Conservation (phyloP, 2,888 invertebrate genomes). For the Protodeltote pygarga region DNA sequence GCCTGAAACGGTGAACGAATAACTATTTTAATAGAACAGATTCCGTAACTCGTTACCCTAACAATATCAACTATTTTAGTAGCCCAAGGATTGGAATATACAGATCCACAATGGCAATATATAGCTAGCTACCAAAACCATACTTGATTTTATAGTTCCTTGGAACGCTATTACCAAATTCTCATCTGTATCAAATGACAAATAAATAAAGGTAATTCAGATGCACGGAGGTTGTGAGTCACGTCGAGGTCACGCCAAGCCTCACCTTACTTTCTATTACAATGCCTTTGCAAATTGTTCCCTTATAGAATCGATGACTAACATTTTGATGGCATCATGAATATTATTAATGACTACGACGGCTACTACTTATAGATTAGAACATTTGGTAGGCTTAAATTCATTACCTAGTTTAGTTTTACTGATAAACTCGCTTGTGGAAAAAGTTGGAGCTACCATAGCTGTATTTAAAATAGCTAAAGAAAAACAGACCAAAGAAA, state of each 20-base stretch:
- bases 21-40: no score
- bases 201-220: constrained; percentile 35
- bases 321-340: constrained; percentile 40
- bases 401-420: not conserved
- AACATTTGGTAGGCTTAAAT: not conserved
- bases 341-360: constrained; percentile 14
- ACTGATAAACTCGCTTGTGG: no score
- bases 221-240: constrained; percentile 58
- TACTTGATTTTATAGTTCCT: constrained; percentile 8
- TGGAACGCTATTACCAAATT: constrained; percentile 25
- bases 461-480: no score
- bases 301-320: constrained; percentile 62
- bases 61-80: no score
- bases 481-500: no score
- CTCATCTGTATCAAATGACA: constrained; percentile 27
- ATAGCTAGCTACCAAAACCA: not conserved
- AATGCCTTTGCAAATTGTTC: constrained; percentile 56
- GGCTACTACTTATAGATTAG: constrained; percentile 13
- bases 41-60: no score
- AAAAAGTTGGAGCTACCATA: no score
- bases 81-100: not conserved
- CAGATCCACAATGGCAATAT: not conserved
- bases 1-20: no score
- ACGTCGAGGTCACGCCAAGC: constrained; percentile 60
- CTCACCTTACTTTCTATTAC: constrained; percentile 66